Percentiles rank a stretch among this genome's conserved stretches.
Conservation (phyloP, 1,140 invertebrate genomes). For the Leptoteleia sp. region DNA sequence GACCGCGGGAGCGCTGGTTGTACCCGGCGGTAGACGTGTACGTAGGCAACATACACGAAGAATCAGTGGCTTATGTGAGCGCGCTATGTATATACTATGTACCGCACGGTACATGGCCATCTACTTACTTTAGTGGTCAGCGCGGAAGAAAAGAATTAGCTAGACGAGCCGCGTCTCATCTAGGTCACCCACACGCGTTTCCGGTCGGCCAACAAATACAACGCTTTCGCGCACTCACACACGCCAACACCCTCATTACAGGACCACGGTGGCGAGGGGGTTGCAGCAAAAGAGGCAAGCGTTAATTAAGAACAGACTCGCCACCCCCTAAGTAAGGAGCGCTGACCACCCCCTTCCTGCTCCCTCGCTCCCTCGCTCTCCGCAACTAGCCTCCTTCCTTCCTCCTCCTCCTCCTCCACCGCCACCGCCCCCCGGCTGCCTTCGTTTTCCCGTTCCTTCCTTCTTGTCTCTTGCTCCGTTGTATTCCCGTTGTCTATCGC, state of each 20-base stretch:
- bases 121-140: conserved; percentile 81
- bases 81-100: conserved; percentile 43
- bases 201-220: conserved; percentile 51
- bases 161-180: conserved; percentile 80
- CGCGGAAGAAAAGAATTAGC: conserved; percentile 81
- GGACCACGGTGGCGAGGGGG: conserved; percentile 76
- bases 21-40: too few relatives aligned
- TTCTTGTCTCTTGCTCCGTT: conserved; percentile 33
- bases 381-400: conserved; percentile 4
- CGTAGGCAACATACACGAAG: too few relatives aligned
- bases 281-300: conserved; percentile 80
- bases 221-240: conserved; percentile 67
- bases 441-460: conserved; percentile 24
- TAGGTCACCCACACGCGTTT: conserved; percentile 76
- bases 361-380: conserved; percentile 9
- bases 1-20: too few relatives aligned
- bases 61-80: too few relatives aligned
- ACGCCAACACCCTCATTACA: conserved; percentile 78
- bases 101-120: conserved; percentile 75
- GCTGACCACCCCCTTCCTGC: conserved; percentile 75
- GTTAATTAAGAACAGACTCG: conserved; percentile 82
- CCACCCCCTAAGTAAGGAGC: conserved; percentile 80
- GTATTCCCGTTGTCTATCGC: conserved; percentile 35
- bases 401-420: conserved; percentile 11
- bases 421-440: background rate